Evolutionary conservation across 2,113 vertebrate genomes (phyloP).

Genomic region (Uria lomvia): DNA sequence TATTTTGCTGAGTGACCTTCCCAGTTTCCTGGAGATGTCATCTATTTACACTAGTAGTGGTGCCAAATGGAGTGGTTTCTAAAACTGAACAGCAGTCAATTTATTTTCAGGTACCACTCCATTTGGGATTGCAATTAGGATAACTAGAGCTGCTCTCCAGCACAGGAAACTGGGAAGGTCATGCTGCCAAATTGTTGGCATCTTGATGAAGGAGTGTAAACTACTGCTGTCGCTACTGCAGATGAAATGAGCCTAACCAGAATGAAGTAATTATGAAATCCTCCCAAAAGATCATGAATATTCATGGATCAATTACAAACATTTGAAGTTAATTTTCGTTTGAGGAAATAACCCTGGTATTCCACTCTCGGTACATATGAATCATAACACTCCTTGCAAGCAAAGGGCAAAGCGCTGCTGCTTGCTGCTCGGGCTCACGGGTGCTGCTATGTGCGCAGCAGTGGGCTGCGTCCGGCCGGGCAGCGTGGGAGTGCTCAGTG

Average conservation of each 20-base stretch:
- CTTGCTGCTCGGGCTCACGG: accelerated
- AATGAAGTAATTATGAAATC: constrained; percentile 21
- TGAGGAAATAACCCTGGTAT: neutral
- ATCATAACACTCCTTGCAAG: neutral
- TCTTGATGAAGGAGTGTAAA: constrained; percentile 19
- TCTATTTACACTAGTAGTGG: neutral
- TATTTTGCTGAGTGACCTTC: neutral
- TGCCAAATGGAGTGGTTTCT: neutral
- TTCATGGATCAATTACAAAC: constrained; percentile 15
- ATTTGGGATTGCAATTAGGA: constrained; percentile 44
- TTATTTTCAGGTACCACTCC: constrained; percentile 37
- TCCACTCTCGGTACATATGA: neutral
- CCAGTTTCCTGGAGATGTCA: neutral
- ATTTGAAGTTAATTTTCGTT: constrained; percentile 4
- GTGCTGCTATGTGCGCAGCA: accelerated
- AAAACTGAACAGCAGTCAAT: constrained; percentile 33
- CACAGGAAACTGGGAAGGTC: constrained; percentile 32
- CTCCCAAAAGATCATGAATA: constrained; percentile 27
- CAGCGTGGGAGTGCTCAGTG: accelerated
- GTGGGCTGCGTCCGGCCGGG: accelerated
- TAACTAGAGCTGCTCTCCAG: constrained; percentile 25
- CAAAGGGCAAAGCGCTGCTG: neutral
- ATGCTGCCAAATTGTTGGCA: neutral
- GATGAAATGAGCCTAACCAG: constrained; percentile 27
- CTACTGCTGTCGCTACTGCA: neutral